Base-by-base conservation (phyloP, 2,113 vertebrate species). In the Tupaia tana region DNA sequence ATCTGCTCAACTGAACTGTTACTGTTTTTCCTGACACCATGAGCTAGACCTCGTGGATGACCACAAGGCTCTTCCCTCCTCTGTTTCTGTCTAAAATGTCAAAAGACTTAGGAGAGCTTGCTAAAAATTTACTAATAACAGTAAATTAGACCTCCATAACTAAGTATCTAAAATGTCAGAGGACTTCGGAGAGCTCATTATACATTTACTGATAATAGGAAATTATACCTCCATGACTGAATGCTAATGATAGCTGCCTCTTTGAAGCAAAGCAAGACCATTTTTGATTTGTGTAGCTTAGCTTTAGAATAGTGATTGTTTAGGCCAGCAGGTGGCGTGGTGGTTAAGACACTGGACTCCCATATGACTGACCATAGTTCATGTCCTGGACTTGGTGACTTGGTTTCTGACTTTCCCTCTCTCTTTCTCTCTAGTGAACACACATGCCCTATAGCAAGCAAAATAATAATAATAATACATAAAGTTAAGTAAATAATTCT, bases 281-380 rank as follows among this genome's bases (percentile, higher is more conserved):
- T 96, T 80, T 96, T 75, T 31, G 31, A 12, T 90, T 74, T 97
- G 81, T 19, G 43, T 85, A 93, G 52, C 83, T 90, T 88, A 87
- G 15, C 10, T 19, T 82, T 87, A 78, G 86, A 88, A 78, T 74
- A 71, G 29, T 64, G 82, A 75, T 90, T 84, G 34, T 75, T 70
- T 77, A 43, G 43, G 43, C 43, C 43, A 43, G 43, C 43, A 43
- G 43, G 43, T 43, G 43, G 43, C 5, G 43, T 43, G 43, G 43
- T 43, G 43, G 5, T 43, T 43, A 43, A 43, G 43, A 43, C 43
- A 43, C 43, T 43, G 43, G 43, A 43, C 43, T 43, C 43, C 43
- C 43, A 43, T 43, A 43, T 43, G 43, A 43, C 43, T 43, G 43
- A 43, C 43, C 43, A 43, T 5, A 43, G 43, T 43, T 43, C 43